These are phyloP conservation scores for Cryptophagus acutangulus DNA, from an alignment of 2,888 invertebrate species.

Conservation along the genomic window DNA sequence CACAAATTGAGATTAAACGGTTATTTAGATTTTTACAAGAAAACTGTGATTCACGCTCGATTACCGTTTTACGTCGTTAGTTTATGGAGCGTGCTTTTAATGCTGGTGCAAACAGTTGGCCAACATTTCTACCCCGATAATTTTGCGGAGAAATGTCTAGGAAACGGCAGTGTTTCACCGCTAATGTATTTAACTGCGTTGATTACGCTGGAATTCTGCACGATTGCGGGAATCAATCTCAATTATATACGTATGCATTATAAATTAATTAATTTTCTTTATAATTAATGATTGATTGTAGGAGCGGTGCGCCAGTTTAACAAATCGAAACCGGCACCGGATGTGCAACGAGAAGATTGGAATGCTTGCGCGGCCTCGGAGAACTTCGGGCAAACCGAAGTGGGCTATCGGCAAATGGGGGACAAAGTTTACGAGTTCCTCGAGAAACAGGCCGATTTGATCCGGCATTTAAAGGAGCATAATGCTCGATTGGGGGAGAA, in stretches of 20 bases:
- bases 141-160: constrained; percentile 51
- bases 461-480: constrained; percentile 63
- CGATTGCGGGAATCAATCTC: constrained; percentile 51
- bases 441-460: constrained; percentile 68
- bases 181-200: constrained; percentile 56
- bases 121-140: constrained; percentile 55
- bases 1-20: constrained; percentile 59
- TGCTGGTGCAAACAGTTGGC: constrained; percentile 54
- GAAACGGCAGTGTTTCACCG: constrained; percentile 51
- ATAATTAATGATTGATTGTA: constrained; percentile 36
- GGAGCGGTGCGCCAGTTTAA: constrained; percentile 60
- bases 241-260: constrained; percentile 52
- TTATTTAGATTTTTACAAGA: constrained; percentile 64
- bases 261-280: constrained; percentile 3
- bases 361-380: constrained; percentile 50
- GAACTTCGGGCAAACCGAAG: constrained; percentile 50
- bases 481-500: constrained; percentile 61
- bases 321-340: constrained; percentile 54
- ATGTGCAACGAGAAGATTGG: constrained; percentile 61
- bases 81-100: constrained; percentile 56
- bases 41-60: constrained; percentile 55
- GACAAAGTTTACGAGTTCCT: constrained; percentile 56
- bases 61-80: constrained; percentile 61
- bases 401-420: constrained; percentile 50
- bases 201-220: constrained; percentile 50